Conservation (phyloP, 2,888 invertebrate genomes). For the Ectemnius continuus region DNA sequence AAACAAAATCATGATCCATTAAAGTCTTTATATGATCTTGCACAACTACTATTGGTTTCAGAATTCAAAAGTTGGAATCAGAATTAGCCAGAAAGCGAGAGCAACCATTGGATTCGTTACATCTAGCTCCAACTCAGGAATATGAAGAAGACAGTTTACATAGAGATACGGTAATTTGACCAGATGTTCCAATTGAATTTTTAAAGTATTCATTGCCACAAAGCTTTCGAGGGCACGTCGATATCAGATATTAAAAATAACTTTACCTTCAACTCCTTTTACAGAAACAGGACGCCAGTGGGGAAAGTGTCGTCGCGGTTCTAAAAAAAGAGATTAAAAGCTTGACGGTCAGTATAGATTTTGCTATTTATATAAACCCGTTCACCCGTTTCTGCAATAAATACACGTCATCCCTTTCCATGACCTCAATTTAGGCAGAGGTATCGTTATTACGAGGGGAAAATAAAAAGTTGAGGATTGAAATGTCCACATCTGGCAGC, state of each 20-base stretch:
- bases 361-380: constrained; percentile 2
- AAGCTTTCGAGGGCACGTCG: constrained; percentile 3
- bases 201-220: neutral
- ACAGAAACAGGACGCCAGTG: constrained; percentile 82
- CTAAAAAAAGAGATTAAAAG: constrained; percentile 85
- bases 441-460: constrained; percentile 79
- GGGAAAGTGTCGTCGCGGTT: constrained; percentile 82
- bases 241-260: neutral
- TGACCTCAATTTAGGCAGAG: constrained; percentile 77
- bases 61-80: constrained; percentile 80
- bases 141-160: constrained; percentile 82
- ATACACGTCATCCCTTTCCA: constrained; percentile 3
- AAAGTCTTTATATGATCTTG: neutral
- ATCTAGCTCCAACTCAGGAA: constrained; percentile 76
- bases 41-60: constrained; percentile 57
- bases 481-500: constrained; percentile 77
- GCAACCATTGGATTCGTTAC: too few species aligned
- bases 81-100: constrained; percentile 75
- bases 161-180: constrained; percentile 79
- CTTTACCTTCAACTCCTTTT: constrained; percentile 61
- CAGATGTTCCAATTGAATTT: neutral
- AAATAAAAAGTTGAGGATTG: constrained; percentile 79
- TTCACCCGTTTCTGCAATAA: too few species aligned
- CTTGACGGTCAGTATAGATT: constrained; percentile 81
- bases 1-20: too few species aligned